A percentile compares a stretch with the other conserved stretches of the same genome.
Conservation (phyloP, 1,140 invertebrate species). For the Physella acuta region DNA sequence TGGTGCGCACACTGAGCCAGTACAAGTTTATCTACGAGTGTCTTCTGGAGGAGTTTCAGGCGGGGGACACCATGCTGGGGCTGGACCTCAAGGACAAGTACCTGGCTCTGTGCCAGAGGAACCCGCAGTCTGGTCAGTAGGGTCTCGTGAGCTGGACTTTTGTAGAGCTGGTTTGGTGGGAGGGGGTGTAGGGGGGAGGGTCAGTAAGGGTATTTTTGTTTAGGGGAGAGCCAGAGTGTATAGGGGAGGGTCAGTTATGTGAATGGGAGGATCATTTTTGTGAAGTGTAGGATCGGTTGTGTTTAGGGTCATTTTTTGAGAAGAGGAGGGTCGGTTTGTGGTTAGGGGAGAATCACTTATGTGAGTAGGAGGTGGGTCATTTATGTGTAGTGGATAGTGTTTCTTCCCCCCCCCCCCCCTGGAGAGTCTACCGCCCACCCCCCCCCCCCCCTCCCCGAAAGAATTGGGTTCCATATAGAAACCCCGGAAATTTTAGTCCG, state of each 20-base stretch:
- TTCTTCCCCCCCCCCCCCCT: neutral
- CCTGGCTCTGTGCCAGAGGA: conserved; percentile 39
- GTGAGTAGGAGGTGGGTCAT: neutral
- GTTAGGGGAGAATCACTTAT: neutral
- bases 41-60: conserved; percentile 52
- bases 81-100: conserved; percentile 52
- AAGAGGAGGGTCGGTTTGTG: neutral
- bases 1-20: conserved; percentile 54
- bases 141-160: too few species aligned
- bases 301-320: neutral
- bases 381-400: neutral
- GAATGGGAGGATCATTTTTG: too few species aligned
- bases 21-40: conserved; percentile 56
- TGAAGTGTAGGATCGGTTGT: neutral
- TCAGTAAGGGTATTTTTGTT: too few species aligned
- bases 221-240: too few species aligned
- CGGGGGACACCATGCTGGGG: conserved; percentile 40
- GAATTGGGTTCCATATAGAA: too few species aligned
- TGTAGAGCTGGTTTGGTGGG: too few species aligned
- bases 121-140: conserved; percentile 37
- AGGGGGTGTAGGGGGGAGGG: too few species aligned
- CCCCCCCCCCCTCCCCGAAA: too few species aligned
- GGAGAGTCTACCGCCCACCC: too few species aligned
- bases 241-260: too few species aligned
- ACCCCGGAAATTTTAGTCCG: too few species aligned